Evolutionary conservation across 1,140 invertebrate species (phyloP).

Genomic region (Drosophila sturtevanti): DNA sequence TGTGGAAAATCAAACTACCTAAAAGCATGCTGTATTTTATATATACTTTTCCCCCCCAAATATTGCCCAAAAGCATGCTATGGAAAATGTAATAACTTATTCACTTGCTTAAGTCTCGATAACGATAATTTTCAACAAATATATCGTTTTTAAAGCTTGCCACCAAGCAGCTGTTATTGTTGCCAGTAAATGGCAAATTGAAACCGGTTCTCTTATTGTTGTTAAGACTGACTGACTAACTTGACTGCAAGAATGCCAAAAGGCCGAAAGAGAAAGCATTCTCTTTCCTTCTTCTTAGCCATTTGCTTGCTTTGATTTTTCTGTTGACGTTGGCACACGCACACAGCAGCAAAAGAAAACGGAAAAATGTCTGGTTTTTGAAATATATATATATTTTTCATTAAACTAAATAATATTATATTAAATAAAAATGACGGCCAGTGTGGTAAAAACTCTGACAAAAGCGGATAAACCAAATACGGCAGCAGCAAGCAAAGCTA

Average conservation of each 20-base stretch:
- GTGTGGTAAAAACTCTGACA: conserved; percentile 49
- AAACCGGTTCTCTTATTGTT: conserved; percentile 61
- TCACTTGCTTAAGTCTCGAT: not conserved
- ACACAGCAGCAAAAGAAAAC: not conserved
- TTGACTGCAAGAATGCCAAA: conserved; percentile 37
- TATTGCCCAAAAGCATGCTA: no score
- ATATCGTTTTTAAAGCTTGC: not conserved
- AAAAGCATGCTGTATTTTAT: no score
- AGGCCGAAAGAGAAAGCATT: conserved; percentile 69
- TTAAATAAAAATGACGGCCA: conserved; percentile 50
- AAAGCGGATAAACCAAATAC: conserved; percentile 26
- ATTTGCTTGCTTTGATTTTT: conserved; percentile 28
- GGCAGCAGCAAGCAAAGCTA: conserved; percentile 10
- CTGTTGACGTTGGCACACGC: conserved; percentile 71
- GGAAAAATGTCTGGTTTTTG: conserved; percentile 12
- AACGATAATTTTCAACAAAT: not conserved
- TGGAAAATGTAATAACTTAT: not conserved
- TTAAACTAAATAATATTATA: not conserved
- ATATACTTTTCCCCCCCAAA: no score
- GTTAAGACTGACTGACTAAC: no score
- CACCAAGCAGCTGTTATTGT: conserved; percentile 24
- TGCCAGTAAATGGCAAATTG: conserved; percentile 22
- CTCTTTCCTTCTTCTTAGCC: conserved; percentile 17
- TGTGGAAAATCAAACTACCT: no score
- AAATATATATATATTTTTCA: not conserved